A percentile compares a stretch with the other conserved stretches of the same genome.
phyloP scores from a whole-genome alignment of 2,888 invertebrate species.

The Lobophora halterata region DNA sequence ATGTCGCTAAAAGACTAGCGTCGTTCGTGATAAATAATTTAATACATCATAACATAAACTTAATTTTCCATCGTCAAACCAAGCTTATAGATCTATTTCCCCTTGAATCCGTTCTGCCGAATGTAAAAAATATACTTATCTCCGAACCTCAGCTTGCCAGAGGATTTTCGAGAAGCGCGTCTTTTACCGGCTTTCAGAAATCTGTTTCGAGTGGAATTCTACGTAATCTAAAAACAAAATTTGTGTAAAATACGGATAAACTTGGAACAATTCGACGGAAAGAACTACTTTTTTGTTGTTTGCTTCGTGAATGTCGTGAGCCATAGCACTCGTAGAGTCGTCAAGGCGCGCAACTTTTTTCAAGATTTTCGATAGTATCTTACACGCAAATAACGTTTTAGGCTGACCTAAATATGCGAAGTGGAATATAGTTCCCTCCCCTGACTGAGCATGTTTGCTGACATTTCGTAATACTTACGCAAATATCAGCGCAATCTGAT shows the following conservation, averaged over 20 bases:
- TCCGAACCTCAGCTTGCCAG: slow-evolving; percentile 32
- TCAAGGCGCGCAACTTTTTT: slow-evolving; percentile 16
- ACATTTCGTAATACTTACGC: slow-evolving; percentile 24
- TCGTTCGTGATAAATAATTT: no score
- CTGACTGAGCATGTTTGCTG: slow-evolving; percentile 31
- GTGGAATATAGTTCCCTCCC: slow-evolving; percentile 42
- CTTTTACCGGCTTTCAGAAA: slow-evolving; percentile 28
- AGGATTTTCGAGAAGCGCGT: slow-evolving; percentile 31
- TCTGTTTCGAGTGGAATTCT: slow-evolving; percentile 27
- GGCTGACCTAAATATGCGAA: slow-evolving; percentile 53
- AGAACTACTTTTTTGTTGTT: slow-evolving; percentile 18
- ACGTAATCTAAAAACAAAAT: slow-evolving; percentile 24
- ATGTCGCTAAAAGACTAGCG: no score
- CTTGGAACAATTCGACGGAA: slow-evolving; percentile 7
- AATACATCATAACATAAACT: no score
- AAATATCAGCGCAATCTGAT: no score
- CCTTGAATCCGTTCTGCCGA: slow-evolving; percentile 33
- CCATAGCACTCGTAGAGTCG: slow-evolving; percentile 14
- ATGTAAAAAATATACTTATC: slow-evolving; percentile 33
- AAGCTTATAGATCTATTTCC: slow-evolving; percentile 23
- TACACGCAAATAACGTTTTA: slow-evolving; percentile 39
- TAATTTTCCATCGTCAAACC: no score
- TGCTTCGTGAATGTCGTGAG: slow-evolving; percentile 12
- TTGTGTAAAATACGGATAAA: slow-evolving; percentile 19
- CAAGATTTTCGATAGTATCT: slow-evolving; percentile 31